A percentile compares a stretch with the other conserved stretches of the same genome.
These are phyloP conservation scores for Dolichallabes microphthalmus DNA, from an alignment of 2,113 vertebrate species.

Conservation along the genomic window DNA sequence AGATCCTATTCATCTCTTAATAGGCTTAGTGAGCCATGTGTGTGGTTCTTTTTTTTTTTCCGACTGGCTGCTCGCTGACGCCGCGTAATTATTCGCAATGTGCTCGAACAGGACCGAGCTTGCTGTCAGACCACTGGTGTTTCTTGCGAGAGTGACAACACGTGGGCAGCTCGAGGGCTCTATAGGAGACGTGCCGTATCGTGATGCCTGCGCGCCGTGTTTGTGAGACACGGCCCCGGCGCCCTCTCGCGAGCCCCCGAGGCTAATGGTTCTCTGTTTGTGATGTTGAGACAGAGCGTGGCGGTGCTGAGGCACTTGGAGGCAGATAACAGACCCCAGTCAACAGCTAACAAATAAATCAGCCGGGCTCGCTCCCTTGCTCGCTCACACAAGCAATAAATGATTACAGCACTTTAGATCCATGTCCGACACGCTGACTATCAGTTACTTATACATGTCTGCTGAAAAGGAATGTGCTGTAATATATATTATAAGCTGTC, in stretches of 20 bases:
- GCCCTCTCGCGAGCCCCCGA: slow-evolving; percentile 20
- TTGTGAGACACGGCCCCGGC: slow-evolving; percentile 28
- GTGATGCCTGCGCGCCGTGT: not conserved
- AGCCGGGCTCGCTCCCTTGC: slow-evolving; percentile 14
- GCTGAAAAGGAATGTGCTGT: not conserved
- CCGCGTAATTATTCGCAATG: slow-evolving; percentile 72
- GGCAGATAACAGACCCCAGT: slow-evolving; percentile 35
- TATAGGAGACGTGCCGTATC: slow-evolving; percentile 1
- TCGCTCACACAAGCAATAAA: slow-evolving; percentile 27
- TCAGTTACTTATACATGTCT: slow-evolving; percentile 26
- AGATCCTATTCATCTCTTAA: slow-evolving; percentile 59
- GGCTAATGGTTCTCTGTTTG: slow-evolving; percentile 43
- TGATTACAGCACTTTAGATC: slow-evolving; percentile 38
- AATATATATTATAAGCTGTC: not conserved
- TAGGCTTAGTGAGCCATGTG: slow-evolving; percentile 59
- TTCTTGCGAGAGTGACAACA: slow-evolving; percentile 45
- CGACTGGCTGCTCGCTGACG: slow-evolving; percentile 70
- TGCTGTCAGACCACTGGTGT: slow-evolving; percentile 55
- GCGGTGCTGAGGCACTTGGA: not conserved
- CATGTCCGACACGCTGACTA: not conserved
- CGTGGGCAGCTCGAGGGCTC: slow-evolving; percentile 6
- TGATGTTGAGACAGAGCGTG: slow-evolving; percentile 34
- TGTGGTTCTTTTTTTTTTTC: slow-evolving; percentile 60
- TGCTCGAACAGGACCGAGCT: slow-evolving; percentile 43
- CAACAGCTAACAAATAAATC: slow-evolving; percentile 45